Evolutionary conservation across 2,797 vertebrate genomes (phyloP).

Genomic region (Labeo calbasu): DNA sequence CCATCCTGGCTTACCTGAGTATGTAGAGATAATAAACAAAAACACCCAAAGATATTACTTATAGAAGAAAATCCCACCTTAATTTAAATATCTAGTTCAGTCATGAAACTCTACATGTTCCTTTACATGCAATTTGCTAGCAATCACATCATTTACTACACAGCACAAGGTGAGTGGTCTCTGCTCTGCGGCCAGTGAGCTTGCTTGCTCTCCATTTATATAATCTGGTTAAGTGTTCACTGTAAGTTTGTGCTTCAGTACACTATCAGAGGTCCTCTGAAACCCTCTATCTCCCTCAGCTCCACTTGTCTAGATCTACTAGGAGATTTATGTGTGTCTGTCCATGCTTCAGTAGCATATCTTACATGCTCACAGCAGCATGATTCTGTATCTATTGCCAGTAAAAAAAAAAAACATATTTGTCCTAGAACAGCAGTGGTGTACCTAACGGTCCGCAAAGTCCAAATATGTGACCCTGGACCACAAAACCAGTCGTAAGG

Average conservation of each 20-base stretch:
- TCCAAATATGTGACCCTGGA: no score
- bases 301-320: not conserved
- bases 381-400: not conserved
- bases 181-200: not conserved
- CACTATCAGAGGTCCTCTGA: not conserved
- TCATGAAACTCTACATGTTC: not conserved
- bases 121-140: not conserved
- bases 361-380: not conserved
- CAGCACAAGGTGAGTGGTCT: not conserved
- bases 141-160: not conserved
- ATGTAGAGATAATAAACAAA: slow-evolving; percentile 2
- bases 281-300: not conserved
- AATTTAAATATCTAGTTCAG: not conserved
- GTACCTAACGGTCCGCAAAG: not conserved
- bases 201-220: not conserved
- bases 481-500: no score
- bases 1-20: slow-evolving; percentile 95
- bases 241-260: not conserved
- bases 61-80: not conserved
- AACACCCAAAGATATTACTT: not conserved
- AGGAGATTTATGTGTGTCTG: not conserved
- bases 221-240: not conserved
- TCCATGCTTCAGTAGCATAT: not conserved
- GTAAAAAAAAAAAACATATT: not conserved
- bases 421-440: not conserved